A percentile compares a stretch with the other conserved stretches of the same genome.
Evolutionary conservation across 2,888 invertebrate genomes (phyloP).

Genomic region (Deilephila elpenor): DNA sequence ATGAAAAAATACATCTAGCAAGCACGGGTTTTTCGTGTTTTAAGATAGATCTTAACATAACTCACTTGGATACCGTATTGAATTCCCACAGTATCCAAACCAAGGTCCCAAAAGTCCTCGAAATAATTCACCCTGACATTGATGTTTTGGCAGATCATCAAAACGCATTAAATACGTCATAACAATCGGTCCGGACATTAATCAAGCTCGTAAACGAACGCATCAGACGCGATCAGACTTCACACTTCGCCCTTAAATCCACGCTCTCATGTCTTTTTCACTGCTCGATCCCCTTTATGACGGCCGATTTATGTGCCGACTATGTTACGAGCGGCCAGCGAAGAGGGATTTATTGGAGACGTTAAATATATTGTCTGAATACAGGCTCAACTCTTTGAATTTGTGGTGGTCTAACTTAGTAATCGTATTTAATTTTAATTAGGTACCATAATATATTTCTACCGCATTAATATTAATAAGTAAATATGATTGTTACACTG

Average conservation of each 20-base stretch:
- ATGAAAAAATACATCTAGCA: no score
- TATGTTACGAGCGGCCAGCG: slow-evolving; percentile 40
- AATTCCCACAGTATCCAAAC: no score
- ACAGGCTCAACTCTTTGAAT: no score
- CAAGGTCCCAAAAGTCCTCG: not conserved
- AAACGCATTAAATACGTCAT: slow-evolving; percentile 39
- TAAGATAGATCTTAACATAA: no score
- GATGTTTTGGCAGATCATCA: slow-evolving; percentile 33
- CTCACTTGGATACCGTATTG: no score
- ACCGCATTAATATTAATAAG: no score
- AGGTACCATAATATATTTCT: no score
- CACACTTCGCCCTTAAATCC: slow-evolving; percentile 72
- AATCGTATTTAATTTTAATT: no score
- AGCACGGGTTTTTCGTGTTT: no score
- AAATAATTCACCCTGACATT: not conserved
- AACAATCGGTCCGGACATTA: slow-evolving; percentile 42
- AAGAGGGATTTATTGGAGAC: not conserved
- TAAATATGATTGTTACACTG: no score
- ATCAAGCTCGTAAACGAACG: slow-evolving; percentile 66
- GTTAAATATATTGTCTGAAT: no score
- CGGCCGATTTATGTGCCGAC: slow-evolving; percentile 44
- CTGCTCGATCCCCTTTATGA: slow-evolving; percentile 65
- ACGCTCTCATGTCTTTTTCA: slow-evolving; percentile 73
- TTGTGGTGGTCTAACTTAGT: no score
- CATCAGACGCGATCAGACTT: slow-evolving; percentile 64